phyloP scores from a whole-genome alignment of 2,113 vertebrate genomes.

The Epinephelus moara region DNA sequence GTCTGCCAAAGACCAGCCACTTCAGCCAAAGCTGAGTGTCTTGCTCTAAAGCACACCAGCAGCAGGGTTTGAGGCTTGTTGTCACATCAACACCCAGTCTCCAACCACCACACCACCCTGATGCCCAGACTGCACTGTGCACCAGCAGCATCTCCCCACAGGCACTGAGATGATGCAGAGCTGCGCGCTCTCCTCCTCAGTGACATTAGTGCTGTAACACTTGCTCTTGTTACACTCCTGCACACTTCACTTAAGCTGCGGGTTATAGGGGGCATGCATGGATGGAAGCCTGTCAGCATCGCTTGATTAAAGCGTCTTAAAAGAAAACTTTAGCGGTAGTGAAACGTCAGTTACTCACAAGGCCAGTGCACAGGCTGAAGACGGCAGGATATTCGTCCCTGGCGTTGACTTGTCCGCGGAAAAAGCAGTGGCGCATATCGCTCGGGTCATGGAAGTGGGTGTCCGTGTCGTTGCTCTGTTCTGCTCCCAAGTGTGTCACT shows the following conservation, averaged over 20 bases:
- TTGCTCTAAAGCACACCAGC: constrained; percentile 20
- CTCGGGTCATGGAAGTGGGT: constrained; percentile 42
- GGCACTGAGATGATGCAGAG: background rate
- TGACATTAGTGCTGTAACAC: constrained; percentile 53
- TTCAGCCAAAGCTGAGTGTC: background rate
- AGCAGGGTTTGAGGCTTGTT: constrained; percentile 16
- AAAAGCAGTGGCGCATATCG: constrained; percentile 95
- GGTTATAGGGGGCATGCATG: constrained; percentile 30
- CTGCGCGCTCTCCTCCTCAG: constrained; percentile 16
- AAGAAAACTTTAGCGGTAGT: background rate
- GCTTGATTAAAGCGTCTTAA: constrained; percentile 21
- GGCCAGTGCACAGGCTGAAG: constrained; percentile 95
- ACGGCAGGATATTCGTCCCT: constrained; percentile 84
- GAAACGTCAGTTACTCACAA: constrained; percentile 87
- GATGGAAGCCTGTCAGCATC: constrained; percentile 35
- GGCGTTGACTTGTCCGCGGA: constrained; percentile 93
- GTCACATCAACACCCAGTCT: background rate
- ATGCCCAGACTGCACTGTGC: background rate
- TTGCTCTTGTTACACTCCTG: constrained; percentile 57
- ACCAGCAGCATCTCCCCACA: constrained; percentile 46
- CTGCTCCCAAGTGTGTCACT: constrained; percentile 87
- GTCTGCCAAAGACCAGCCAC: background rate
- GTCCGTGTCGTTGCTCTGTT: constrained; percentile 50
- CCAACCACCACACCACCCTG: background rate
- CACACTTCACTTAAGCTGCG: constrained; percentile 44